phyloP scores from a whole-genome alignment of 1,140 invertebrate genomes.

The Phenacoccus solenopsis region DNA sequence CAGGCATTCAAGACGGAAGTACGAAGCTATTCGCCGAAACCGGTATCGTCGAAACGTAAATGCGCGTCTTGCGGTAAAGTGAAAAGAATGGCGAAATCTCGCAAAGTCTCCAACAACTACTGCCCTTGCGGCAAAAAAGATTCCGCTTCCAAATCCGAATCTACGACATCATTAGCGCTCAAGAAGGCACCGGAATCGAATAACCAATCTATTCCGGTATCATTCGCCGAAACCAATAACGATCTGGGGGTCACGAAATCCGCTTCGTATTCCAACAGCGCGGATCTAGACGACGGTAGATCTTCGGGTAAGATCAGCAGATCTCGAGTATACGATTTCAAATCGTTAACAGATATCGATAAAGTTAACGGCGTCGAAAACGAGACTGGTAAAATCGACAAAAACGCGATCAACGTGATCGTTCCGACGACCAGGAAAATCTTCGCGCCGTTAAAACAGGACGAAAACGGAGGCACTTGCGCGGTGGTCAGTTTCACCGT shows the following conservation, averaged over 20 bases:
- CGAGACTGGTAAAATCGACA: background rate
- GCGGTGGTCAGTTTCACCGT: constrained; percentile 27
- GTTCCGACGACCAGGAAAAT: constrained; percentile 63
- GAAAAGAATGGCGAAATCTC: background rate
- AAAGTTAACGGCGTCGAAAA: background rate
- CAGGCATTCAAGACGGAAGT: background rate
- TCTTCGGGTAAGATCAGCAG: background rate
- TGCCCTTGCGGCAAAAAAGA: constrained; percentile 5
- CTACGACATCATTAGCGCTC: background rate
- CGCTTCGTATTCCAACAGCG: background rate
- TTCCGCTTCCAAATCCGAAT: background rate
- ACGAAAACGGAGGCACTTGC: constrained; percentile 36
- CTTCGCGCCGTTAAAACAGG: constrained; percentile 50
- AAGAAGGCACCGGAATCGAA: background rate
- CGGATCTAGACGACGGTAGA: background rate
- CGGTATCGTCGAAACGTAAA: background rate
- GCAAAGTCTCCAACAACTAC: background rate
- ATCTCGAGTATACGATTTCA: constrained; percentile 3
- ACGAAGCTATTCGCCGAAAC: constrained; percentile 6
- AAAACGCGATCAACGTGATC: constrained; percentile 40
- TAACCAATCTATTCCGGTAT: background rate
- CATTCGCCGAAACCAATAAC: background rate
- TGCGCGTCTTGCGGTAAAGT: background rate
- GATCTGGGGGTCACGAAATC: background rate
- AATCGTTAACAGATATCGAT: background rate